Evolutionary conservation across 2,888 invertebrate genomes (phyloP).

Genomic region (Callimorpha dominula): DNA sequence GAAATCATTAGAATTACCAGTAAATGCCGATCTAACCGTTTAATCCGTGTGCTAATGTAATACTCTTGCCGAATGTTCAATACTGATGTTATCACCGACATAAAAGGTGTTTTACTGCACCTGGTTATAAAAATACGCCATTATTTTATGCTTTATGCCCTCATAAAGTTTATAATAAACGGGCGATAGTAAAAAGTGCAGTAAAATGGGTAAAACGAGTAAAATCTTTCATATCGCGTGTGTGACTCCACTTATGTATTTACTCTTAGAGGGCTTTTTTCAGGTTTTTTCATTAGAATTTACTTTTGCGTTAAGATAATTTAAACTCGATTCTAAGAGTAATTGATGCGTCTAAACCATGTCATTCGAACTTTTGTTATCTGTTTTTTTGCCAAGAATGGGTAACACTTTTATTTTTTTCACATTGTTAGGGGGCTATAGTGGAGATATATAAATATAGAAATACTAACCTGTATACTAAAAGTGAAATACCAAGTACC

Average conservation of each 20-base stretch:
- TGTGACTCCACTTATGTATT: slow-evolving; percentile 59
- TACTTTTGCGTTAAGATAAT: background rate
- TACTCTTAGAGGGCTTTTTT: slow-evolving; percentile 41
- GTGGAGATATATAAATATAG: background rate
- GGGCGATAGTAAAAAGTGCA: slow-evolving; percentile 74
- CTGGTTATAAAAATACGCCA: slow-evolving; percentile 80
- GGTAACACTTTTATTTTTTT: background rate
- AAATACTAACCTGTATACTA: background rate
- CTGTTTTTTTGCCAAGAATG: background rate
- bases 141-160: slow-evolving; percentile 82
- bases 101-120: slow-evolving; percentile 83
- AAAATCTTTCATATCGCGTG: slow-evolving; percentile 72
- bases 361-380: background rate
- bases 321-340: too few species aligned
- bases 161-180: slow-evolving; percentile 85
- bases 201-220: slow-evolving; percentile 58
- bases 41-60: slow-evolving; percentile 53
- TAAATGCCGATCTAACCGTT: slow-evolving; percentile 25
- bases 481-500: background rate
- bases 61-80: slow-evolving; percentile 60
- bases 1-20: slow-evolving; percentile 21
- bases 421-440: background rate
- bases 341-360: background rate
- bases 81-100: slow-evolving; percentile 72
- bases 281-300: slow-evolving; percentile 7